These are phyloP conservation scores for Eilema sororculum DNA, from an alignment of 2,888 invertebrate species.

Conservation along the genomic window DNA sequence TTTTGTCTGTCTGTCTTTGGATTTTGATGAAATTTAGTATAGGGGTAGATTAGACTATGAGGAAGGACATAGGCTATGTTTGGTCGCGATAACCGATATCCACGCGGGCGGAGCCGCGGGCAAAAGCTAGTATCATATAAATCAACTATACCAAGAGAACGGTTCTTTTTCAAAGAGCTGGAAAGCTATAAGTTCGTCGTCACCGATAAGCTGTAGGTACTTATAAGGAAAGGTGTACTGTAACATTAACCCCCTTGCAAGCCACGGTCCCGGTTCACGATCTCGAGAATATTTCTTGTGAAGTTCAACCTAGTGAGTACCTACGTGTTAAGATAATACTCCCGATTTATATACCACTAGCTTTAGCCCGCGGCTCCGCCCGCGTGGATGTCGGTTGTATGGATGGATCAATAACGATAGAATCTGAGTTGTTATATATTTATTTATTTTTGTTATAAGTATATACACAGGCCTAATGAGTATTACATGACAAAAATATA, in stretches of 20 bases:
- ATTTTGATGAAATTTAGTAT: too few species aligned
- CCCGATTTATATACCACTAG: background rate
- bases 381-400: too few species aligned
- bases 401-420: too few species aligned
- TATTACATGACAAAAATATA: background rate
- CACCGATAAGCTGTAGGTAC: constrained; percentile 55
- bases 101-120: too few species aligned
- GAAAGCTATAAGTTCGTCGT: constrained; percentile 55
- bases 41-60: too few species aligned
- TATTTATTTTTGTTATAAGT: background rate
- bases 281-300: constrained; percentile 56
- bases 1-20: too few species aligned
- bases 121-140: constrained; percentile 3
- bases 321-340: background rate
- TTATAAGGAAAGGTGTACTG: constrained; percentile 65
- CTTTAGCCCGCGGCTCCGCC: too few species aligned
- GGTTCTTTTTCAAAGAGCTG: constrained; percentile 64
- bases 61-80: too few species aligned
- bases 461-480: background rate
- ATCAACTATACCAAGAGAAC: constrained; percentile 38
- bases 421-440: background rate
- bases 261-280: constrained; percentile 61
- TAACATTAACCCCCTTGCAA: constrained; percentile 74
- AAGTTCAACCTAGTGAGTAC: constrained; percentile 42
- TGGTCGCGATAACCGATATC: too few species aligned